Conservation (phyloP, 2,797 vertebrate genomes). For the Bucorvus abyssinicus region DNA sequence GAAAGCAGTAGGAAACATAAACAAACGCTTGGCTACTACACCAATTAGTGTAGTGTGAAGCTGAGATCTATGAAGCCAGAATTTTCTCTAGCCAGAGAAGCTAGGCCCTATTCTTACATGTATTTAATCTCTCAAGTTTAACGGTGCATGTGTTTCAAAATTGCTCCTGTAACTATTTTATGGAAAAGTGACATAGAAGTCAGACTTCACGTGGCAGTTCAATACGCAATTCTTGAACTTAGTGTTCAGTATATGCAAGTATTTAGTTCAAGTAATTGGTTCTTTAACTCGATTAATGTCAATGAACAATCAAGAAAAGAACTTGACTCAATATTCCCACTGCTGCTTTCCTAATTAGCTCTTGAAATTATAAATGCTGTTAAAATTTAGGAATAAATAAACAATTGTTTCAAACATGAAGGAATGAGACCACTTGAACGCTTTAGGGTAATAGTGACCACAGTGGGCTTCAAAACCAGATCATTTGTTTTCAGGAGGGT, state of each 20-base stretch:
- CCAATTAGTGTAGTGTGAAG: neutral
- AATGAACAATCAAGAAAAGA: neutral
- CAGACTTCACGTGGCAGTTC: neutral
- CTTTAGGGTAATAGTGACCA: neutral
- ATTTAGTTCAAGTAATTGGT: neutral
- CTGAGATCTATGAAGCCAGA: neutral
- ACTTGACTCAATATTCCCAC: neutral
- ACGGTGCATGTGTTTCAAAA: neutral
- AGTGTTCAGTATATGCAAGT: neutral
- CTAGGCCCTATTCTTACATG: neutral
- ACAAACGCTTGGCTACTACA: neutral
- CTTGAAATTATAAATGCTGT: neutral
- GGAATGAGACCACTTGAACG: neutral
- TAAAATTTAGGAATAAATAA: neutral
- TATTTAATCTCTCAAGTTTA: neutral
- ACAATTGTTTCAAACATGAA: neutral
- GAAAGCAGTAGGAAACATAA: neutral
- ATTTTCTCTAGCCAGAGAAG: neutral
- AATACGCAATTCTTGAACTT: neutral
- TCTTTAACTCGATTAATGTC: neutral
- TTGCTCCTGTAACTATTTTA: neutral
- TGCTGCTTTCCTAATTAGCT: neutral
- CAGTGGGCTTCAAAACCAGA: neutral
- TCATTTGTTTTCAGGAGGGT: neutral
- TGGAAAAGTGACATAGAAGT: neutral